phyloP scores from a whole-genome alignment of 1,140 invertebrate species.

The Drosophila burlai region DNA sequence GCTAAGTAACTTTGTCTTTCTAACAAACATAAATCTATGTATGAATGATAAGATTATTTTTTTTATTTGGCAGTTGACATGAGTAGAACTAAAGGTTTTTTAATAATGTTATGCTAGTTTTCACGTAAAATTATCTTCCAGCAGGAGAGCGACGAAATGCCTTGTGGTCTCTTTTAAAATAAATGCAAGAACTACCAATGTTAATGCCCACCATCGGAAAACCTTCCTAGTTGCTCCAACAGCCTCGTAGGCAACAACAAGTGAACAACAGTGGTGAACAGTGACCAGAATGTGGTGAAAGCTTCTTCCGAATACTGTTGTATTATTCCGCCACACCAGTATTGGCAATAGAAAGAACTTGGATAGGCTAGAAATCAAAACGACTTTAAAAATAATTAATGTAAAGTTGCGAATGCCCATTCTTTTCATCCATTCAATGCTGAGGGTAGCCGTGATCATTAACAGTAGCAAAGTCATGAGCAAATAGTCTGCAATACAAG shows the following conservation, averaged over 20 bases:
- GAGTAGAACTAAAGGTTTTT: not conserved
- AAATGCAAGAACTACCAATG: conserved; percentile 60
- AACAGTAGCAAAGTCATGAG: conserved; percentile 62
- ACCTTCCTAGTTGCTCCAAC: conserved; percentile 40
- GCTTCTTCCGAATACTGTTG: conserved; percentile 73
- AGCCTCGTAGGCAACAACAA: conserved; percentile 69
- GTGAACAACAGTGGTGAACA: conserved; percentile 69
- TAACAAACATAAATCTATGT: no score
- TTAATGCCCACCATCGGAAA: conserved; percentile 32
- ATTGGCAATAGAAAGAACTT: conserved; percentile 86
- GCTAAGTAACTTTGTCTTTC: no score
- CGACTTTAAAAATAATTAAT: conserved; percentile 77
- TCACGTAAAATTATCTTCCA: conserved; percentile 40
- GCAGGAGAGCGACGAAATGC: conserved; percentile 49
- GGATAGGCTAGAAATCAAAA: conserved; percentile 85
- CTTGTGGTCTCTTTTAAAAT: conserved; percentile 56
- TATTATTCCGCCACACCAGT: conserved; percentile 86
- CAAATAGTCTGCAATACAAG: conserved; percentile 66
- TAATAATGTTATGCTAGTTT: not conserved
- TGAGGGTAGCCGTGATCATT: conserved; percentile 43
- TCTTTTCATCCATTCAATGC: conserved; percentile 21
- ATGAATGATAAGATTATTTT: no score
- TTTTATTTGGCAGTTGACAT: conserved; percentile 3
- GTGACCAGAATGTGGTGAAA: conserved; percentile 73
- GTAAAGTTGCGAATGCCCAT: conserved; percentile 37